phyloP scores from a whole-genome alignment of 2,888 invertebrate genomes.

The Hypselothyrea guttata region DNA sequence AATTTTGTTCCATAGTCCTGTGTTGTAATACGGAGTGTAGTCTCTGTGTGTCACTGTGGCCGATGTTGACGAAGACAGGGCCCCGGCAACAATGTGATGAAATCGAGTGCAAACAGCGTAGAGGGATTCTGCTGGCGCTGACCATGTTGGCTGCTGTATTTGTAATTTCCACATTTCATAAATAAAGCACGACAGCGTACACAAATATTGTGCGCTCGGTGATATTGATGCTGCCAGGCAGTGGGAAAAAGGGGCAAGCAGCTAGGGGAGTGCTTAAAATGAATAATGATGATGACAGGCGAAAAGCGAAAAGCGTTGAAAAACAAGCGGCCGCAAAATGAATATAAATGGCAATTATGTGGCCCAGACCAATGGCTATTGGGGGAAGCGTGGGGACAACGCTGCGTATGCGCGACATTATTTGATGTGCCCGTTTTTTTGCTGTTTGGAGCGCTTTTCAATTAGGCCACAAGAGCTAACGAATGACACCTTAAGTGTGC shows the following conservation, averaged over 20 bases:
- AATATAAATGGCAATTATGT: constrained; percentile 76
- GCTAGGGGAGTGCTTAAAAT: constrained; percentile 36
- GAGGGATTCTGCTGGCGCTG: constrained; percentile 4
- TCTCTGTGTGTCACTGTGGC: constrained; percentile 7
- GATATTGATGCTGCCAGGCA: constrained; percentile 57
- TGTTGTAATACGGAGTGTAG: background rate
- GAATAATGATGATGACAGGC: constrained; percentile 71
- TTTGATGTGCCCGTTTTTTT: constrained; percentile 18
- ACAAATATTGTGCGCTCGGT: constrained; percentile 69
- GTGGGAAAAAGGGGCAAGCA: background rate
- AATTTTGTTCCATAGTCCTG: too few species aligned
- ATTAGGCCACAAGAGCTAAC: constrained; percentile 55
- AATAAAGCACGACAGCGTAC: constrained; percentile 62
- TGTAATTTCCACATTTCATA: constrained; percentile 76
- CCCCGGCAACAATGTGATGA: constrained; percentile 37
- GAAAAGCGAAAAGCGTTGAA: constrained; percentile 50
- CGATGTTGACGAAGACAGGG: constrained; percentile 27
- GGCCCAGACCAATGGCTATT: background rate
- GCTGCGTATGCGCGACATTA: constrained; percentile 45
- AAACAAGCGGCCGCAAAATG: constrained; percentile 61
- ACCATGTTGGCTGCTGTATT: constrained; percentile 27
- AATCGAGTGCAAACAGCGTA: constrained; percentile 33
- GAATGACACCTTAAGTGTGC: constrained; percentile 69
- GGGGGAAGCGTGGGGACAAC: constrained; percentile 11
- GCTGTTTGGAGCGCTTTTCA: constrained; percentile 40